These are phyloP conservation scores for Daptonema setosum DNA, from an alignment of 2,888 invertebrate species.

Conservation along the genomic window DNA sequence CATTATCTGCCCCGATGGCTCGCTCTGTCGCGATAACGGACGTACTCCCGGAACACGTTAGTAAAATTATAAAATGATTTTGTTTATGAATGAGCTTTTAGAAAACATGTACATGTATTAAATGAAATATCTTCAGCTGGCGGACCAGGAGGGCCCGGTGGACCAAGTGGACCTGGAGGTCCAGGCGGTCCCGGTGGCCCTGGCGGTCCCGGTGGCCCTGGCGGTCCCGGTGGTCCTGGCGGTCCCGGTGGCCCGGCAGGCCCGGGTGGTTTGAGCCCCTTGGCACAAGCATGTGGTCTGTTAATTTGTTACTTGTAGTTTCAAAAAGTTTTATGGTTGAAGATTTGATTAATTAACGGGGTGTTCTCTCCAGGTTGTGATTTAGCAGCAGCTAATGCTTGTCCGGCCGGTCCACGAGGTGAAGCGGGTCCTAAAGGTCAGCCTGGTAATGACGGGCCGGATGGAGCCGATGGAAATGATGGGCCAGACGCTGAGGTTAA, in stretches of 20 bases:
- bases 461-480: neutral
- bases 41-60: no score
- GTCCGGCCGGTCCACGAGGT: neutral
- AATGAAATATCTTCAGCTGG: neutral
- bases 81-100: no score
- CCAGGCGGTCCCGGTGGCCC: neutral
- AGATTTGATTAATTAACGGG: no score
- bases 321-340: no score
- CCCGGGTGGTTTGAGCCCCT: no score
- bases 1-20: no score
- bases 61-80: no score
- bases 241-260: neutral
- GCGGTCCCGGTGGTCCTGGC: neutral
- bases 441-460: neutral
- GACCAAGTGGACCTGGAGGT: neutral
- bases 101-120: no score
- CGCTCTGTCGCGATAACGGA: no score
- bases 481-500: neutral
- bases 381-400: neutral
- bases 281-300: no score
- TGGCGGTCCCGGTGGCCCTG: neutral
- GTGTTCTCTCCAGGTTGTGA: no score
- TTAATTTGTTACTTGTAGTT: no score
- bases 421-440: neutral
- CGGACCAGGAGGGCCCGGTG: neutral